Evolutionary conservation across 1,140 invertebrate genomes (phyloP).

Genomic region (Drosophila repletoides): DNA sequence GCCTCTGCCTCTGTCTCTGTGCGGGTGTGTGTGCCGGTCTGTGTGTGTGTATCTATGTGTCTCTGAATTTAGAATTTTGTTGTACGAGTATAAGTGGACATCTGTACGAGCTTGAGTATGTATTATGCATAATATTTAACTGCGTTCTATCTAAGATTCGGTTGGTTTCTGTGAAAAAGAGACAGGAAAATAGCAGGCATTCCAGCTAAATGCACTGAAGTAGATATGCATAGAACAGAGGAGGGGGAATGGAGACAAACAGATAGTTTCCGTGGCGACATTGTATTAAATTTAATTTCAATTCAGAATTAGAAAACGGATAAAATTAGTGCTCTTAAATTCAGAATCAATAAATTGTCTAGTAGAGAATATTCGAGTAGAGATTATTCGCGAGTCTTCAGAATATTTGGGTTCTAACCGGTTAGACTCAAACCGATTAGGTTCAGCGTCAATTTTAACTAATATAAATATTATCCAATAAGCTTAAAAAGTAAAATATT

Average conservation of each 20-base stretch:
- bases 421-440: no score
- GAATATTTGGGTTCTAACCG: no score
- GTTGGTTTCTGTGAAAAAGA: slow-evolving; percentile 38
- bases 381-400: no score
- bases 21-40: slow-evolving; percentile 30
- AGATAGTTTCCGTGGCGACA: background rate
- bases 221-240: background rate
- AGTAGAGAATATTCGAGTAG: no score
- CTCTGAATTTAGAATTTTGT: slow-evolving; percentile 6
- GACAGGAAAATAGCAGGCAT: background rate
- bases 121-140: slow-evolving; percentile 71
- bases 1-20: slow-evolving; percentile 23
- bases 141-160: slow-evolving; percentile 62
- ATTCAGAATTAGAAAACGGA: no score
- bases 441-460: no score
- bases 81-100: slow-evolving; percentile 1
- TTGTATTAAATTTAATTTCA: background rate
- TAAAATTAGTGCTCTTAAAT: no score
- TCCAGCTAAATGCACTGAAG: background rate
- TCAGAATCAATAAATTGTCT: no score
- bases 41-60: slow-evolving; percentile 22
- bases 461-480: no score
- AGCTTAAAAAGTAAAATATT: no score
- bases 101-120: slow-evolving; percentile 18
- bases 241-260: background rate